A percentile compares a stretch with the other conserved stretches of the same genome.
Evolutionary conservation across 2,888 invertebrate genomes (phyloP).

Genomic region (Silvanus unidentatus): DNA sequence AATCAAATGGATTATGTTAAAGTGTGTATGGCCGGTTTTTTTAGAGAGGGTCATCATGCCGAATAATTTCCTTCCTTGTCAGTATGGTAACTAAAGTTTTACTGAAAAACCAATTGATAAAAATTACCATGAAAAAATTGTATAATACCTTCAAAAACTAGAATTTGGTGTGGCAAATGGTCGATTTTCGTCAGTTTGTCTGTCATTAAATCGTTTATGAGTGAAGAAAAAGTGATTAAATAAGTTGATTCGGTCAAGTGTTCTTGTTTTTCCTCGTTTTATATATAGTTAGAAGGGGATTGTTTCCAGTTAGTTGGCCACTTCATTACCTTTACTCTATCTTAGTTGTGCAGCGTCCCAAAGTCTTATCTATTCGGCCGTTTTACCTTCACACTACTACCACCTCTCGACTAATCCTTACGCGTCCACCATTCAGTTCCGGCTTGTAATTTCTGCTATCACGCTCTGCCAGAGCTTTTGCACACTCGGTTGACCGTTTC

Average conservation of each 20-base stretch:
- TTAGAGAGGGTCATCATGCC: no score
- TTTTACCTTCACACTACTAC: constrained; percentile 35
- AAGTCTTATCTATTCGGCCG: constrained; percentile 37
- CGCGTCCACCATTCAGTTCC: constrained; percentile 44
- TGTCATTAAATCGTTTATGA: no score
- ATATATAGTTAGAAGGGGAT: constrained; percentile 12
- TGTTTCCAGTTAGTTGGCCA: constrained; percentile 32
- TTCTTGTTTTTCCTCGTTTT: no score
- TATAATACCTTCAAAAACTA: no score
- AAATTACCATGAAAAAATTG: no score
- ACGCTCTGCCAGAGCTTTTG: constrained; percentile 42
- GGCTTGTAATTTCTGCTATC: constrained; percentile 47
- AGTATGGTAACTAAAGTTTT: no score
- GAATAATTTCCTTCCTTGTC: no score
- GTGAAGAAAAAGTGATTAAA: no score
- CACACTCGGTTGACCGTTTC: constrained; percentile 35
- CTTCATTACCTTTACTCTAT: constrained; percentile 41
- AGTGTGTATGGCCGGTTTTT: constrained; percentile 10
- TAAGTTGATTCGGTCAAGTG: no score
- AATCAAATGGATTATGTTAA: constrained; percentile 17
- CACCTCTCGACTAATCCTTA: constrained; percentile 40
- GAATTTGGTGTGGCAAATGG: no score
- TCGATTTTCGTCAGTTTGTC: no score
- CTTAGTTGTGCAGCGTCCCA: constrained; percentile 33
- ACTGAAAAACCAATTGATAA: no score